phyloP scores from a whole-genome alignment of 2,888 invertebrate genomes.

The Patella depressa region DNA sequence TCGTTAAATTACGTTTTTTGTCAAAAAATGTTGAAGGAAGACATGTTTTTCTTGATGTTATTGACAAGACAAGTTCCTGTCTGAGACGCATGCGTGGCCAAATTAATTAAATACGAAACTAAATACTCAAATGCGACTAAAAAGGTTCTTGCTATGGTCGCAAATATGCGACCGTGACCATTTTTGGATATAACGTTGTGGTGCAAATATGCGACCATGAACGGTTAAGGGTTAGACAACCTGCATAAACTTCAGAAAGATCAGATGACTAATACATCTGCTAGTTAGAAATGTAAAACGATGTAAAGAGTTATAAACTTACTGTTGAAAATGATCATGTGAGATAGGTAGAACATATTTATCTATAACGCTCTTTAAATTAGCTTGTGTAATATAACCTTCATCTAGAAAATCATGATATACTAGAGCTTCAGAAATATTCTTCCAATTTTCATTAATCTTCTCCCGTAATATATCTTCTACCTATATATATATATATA shows the following conservation, averaged over 20 bases:
- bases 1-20: no score
- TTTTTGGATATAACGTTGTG: no score
- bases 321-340: slow-evolving; percentile 66
- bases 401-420: slow-evolving; percentile 54
- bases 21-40: no score
- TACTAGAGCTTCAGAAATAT: slow-evolving; percentile 55
- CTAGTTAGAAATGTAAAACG: neutral
- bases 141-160: no score
- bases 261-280: neutral
- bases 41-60: no score
- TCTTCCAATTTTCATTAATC: slow-evolving; percentile 65
- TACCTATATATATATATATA: slow-evolving; percentile 45
- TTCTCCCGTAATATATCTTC: slow-evolving; percentile 66
- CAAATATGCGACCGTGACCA: no score
- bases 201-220: no score
- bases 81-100: no score
- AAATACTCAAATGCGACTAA: no score
- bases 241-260: neutral
- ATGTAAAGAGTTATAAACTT: slow-evolving; percentile 21
- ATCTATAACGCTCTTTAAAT: slow-evolving; percentile 62
- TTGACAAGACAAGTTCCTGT: no score
- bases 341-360: slow-evolving; percentile 61
- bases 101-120: no score
- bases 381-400: slow-evolving; percentile 52
- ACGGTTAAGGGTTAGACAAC: neutral